Evolutionary conservation across 2,888 invertebrate species (phyloP).

Genomic region (Odontomyia ornata): DNA sequence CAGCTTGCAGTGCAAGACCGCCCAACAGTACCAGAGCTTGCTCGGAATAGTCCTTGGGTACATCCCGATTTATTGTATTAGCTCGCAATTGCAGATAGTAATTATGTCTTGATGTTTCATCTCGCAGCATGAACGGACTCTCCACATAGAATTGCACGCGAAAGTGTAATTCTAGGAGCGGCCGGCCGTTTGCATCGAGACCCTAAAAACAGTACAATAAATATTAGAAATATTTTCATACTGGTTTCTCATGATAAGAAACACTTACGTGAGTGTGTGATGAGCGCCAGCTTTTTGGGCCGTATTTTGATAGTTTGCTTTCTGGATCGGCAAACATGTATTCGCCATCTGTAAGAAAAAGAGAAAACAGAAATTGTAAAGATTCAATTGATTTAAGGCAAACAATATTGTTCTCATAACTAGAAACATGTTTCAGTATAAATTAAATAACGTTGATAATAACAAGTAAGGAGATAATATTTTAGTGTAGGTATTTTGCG

Average conservation of each 20-base stretch:
- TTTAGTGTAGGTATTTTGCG: too few relatives aligned
- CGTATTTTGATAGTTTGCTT: slow-evolving; percentile 95
- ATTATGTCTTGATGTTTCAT: slow-evolving; percentile 90
- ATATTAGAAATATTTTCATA: too few relatives aligned
- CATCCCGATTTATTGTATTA: slow-evolving; percentile 79
- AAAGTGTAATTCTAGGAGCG: slow-evolving; percentile 87
- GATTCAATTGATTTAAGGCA: not conserved
- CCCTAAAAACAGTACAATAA: slow-evolving; percentile 69
- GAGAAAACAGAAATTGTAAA: not conserved
- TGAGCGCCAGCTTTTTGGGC: slow-evolving; percentile 95
- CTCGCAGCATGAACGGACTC: slow-evolving; percentile 87
- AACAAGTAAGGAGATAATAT: too few relatives aligned
- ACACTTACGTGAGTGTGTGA: slow-evolving; percentile 87
- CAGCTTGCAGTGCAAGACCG: slow-evolving; percentile 91
- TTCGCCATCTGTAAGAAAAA: slow-evolving; percentile 84
- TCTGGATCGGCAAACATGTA: slow-evolving; percentile 94
- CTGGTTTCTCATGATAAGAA: not conserved
- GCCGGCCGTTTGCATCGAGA: slow-evolving; percentile 88
- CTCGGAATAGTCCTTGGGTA: slow-evolving; percentile 65
- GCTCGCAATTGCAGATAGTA: slow-evolving; percentile 95
- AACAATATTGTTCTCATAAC: too few relatives aligned
- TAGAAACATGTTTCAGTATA: too few relatives aligned
- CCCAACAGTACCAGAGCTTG: slow-evolving; percentile 82
- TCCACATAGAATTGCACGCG: slow-evolving; percentile 95
- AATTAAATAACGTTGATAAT: too few relatives aligned